Percentiles rank a stretch among this genome's conserved stretches.
phyloP scores from a whole-genome alignment of 2,888 invertebrate genomes.

The Leucophora obtusa region DNA sequence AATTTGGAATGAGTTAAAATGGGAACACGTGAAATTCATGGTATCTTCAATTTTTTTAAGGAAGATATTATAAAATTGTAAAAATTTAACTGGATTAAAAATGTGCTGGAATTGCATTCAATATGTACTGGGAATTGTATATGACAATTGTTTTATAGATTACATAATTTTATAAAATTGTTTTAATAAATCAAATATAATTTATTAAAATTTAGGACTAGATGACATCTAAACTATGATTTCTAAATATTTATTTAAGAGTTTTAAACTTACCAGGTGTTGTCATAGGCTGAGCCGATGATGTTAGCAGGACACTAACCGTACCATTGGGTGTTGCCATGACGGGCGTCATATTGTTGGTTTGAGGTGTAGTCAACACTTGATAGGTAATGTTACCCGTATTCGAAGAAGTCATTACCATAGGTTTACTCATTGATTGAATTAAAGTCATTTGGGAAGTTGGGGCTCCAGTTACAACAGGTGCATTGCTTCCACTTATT shows the following conservation, averaged over 20 bases:
- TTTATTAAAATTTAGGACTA: not conserved
- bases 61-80: not conserved
- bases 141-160: conserved; percentile 9
- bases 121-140: not conserved
- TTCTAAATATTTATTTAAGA: not conserved
- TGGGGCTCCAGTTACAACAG: conserved; percentile 20
- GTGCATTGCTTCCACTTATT: conserved; percentile 20
- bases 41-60: not conserved
- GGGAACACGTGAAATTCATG: conserved; percentile 39
- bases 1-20: conserved; percentile 44
- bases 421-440: conserved; percentile 18
- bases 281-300: conserved; percentile 37
- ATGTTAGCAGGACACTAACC: conserved; percentile 53
- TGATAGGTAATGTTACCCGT: conserved; percentile 49
- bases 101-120: not conserved
- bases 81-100: not conserved
- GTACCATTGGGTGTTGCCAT: conserved; percentile 53
- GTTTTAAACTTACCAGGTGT: conserved; percentile 49
- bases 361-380: conserved; percentile 50
- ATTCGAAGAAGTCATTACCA: conserved; percentile 35
- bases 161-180: conserved; percentile 43
- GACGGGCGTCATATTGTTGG: conserved; percentile 36
- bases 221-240: not conserved
- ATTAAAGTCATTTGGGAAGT: conserved; percentile 20
- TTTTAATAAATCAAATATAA: not conserved